These are phyloP conservation scores for Oenanthe oenanthe DNA, from an alignment of 2,113 vertebrate species.

Conservation along the genomic window DNA sequence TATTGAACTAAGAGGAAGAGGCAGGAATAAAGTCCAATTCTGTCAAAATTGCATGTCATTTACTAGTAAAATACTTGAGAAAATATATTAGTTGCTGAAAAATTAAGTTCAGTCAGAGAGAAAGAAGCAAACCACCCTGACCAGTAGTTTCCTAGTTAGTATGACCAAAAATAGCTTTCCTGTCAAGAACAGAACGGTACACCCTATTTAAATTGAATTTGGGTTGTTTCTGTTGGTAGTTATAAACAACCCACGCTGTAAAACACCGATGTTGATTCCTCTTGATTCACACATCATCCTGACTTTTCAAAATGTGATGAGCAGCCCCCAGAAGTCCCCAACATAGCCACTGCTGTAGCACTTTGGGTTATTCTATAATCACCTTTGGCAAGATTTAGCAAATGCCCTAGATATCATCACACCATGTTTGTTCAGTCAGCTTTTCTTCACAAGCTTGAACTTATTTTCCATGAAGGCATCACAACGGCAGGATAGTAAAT, in stretches of 20 bases:
- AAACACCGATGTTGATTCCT: fast-evolving
- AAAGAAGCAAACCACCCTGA: not conserved
- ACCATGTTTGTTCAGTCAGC: not conserved
- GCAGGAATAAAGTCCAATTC: not conserved
- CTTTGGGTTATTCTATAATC: not conserved
- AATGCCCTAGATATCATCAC: not conserved
- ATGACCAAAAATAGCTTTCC: not conserved
- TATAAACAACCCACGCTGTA: not conserved
- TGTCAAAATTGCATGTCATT: not conserved
- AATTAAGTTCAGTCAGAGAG: not conserved
- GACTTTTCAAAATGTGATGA: not conserved
- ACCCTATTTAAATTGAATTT: not conserved
- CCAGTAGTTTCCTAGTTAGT: not conserved
- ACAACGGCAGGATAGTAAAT: not conserved
- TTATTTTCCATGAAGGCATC: not conserved
- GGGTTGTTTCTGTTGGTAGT: not conserved
- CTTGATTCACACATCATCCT: not conserved
- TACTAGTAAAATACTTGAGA: not conserved
- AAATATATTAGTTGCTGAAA: not conserved
- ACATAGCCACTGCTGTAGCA: not conserved
- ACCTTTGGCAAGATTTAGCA: not conserved
- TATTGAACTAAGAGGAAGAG: not conserved
- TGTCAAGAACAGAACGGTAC: not conserved
- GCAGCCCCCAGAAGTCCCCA: not conserved
- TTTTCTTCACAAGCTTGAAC: not conserved